Evolutionary conservation across 2,113 vertebrate species (phyloP), one percentile per base, ranked within the genome.

Genomic region (Lontra canadensis): DNA sequence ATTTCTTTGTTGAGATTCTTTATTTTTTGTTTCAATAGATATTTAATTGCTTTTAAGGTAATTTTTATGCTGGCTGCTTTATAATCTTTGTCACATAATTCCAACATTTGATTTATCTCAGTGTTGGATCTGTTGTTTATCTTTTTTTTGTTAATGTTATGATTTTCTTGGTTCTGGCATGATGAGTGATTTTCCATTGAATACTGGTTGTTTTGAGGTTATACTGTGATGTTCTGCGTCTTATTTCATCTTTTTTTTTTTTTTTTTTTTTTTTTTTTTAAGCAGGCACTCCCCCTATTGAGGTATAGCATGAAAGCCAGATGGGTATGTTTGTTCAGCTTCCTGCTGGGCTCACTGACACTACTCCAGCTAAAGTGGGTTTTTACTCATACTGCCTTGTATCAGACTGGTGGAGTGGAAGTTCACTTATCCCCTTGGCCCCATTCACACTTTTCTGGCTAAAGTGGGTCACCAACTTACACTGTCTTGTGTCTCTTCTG

Each of bases 91-190:
- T 79, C 12, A 55, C 29, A 83, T 79, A 80, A 88, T 74, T 65
- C 55, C 26, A 74, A 55, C 29, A 44, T 88, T 36, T 78, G 76
- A 88, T 57, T 96, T 82, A 78, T 91, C 47, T 42, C 76, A 93
- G 4, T 84, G 7, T 83, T 88, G 26, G 36, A 18, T 94, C 82
- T 95, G 7, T 85, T 92, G 69, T 89, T 61, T n/a, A 14, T 89
- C 90, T 85, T 88, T 36, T 84, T 42, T 84, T 84, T 34, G 20
- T 74, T 87, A 57, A 74, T 71, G 17, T 52, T 78, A 71, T 61
- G 73, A 76, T 63, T 93, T 95, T 92, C 67, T 13, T 91, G 44
- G 31, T 79, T 91, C 55, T 93, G 67, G 31, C 23, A 80, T 80
- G 59, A 83, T 83, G 36, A 92, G 29, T 83, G 42, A 74, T 93